phyloP scores from a whole-genome alignment of 2,797 vertebrate genomes.

The Gambusia yucatana region DNA sequence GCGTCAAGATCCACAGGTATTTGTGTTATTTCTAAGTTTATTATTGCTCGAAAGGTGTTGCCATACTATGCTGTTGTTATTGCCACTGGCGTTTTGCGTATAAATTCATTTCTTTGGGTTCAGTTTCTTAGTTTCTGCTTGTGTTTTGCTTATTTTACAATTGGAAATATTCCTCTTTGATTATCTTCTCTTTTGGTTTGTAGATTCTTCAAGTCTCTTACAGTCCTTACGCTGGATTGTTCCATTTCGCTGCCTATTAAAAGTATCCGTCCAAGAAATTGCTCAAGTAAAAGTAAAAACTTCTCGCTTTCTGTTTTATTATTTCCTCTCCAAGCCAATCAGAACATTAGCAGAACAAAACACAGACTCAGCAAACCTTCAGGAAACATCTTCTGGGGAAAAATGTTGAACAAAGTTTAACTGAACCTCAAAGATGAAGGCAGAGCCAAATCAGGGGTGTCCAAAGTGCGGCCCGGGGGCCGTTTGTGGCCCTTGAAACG shows the following conservation, averaged over 20 bases:
- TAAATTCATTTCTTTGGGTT: not conserved
- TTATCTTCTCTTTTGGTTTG: not conserved
- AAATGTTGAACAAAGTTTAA: not conserved
- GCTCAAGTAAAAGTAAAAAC: too few species aligned
- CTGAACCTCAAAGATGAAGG: too few species aligned
- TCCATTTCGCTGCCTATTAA: not conserved
- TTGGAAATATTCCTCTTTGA: not conserved
- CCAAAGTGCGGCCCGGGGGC: too few species aligned
- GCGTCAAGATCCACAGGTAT: not conserved
- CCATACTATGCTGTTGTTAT: not conserved
- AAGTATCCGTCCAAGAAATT: too few species aligned
- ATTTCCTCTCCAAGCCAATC: slow-evolving; percentile 47
- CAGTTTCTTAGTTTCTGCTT: too few species aligned
- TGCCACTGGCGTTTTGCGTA: not conserved
- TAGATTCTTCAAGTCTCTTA: not conserved
- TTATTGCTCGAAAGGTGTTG: not conserved
- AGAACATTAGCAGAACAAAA: slow-evolving; percentile 24
- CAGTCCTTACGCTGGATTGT: not conserved
- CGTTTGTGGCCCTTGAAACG: too few species aligned
- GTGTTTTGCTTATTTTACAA: not conserved
- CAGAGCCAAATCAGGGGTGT: too few species aligned
- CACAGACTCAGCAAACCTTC: slow-evolving; percentile 16
- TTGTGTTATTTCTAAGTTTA: not conserved
- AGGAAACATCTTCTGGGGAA: not conserved
- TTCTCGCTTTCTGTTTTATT: slow-evolving; percentile 17